Evolutionary conservation across 1,140 invertebrate genomes (phyloP).

Genomic region (Coelopa frigida): DNA sequence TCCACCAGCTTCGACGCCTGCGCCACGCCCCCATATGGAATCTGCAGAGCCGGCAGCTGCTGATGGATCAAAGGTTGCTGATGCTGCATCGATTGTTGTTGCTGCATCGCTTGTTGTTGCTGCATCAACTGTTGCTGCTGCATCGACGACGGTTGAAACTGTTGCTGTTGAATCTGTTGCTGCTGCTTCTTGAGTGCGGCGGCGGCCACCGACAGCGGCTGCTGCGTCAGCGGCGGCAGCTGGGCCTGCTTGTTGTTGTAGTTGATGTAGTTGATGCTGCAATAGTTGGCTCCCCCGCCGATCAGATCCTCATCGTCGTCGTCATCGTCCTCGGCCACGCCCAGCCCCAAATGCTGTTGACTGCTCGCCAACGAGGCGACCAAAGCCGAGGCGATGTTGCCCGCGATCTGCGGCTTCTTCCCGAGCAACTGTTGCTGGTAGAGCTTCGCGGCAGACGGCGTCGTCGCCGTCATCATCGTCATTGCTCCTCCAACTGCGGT

Average conservation of each 20-base stretch:
- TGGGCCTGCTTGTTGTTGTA: slow-evolving; percentile 42
- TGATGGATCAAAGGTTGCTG: slow-evolving; percentile 4
- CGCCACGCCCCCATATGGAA: slow-evolving; percentile 12
- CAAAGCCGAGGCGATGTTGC: neutral
- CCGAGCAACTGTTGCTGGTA: neutral
- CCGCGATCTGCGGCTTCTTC: slow-evolving; percentile 3
- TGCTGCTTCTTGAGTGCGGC: slow-evolving; percentile 26
- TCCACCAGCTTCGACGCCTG: slow-evolving; percentile 21
- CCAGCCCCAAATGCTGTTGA: slow-evolving; percentile 36
- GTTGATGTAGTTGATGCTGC: slow-evolving; percentile 39
- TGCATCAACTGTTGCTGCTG: slow-evolving; percentile 1
- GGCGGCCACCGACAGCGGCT: slow-evolving; percentile 24
- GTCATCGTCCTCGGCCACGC: slow-evolving; percentile 39
- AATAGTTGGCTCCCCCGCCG: slow-evolving; percentile 36
- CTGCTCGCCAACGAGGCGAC: slow-evolving; percentile 35
- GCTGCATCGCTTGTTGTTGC: slow-evolving; percentile 14
- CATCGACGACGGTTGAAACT: slow-evolving; percentile 6
- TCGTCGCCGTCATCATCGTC: slow-evolving; percentile 3
- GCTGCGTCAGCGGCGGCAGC: slow-evolving; percentile 29
- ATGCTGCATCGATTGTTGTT: slow-evolving; percentile 14
- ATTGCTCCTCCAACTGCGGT: slow-evolving; percentile 1
- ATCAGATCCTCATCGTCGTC: slow-evolving; percentile 36
- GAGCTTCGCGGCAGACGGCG: slow-evolving; percentile 3
- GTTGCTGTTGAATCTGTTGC: slow-evolving; percentile 26
- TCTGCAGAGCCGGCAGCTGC: slow-evolving; percentile 16